A percentile compares a stretch with the other conserved stretches of the same genome.
Evolutionary conservation across 1,140 invertebrate species (phyloP).

Genomic region (Zaprionus tsacasi): DNA sequence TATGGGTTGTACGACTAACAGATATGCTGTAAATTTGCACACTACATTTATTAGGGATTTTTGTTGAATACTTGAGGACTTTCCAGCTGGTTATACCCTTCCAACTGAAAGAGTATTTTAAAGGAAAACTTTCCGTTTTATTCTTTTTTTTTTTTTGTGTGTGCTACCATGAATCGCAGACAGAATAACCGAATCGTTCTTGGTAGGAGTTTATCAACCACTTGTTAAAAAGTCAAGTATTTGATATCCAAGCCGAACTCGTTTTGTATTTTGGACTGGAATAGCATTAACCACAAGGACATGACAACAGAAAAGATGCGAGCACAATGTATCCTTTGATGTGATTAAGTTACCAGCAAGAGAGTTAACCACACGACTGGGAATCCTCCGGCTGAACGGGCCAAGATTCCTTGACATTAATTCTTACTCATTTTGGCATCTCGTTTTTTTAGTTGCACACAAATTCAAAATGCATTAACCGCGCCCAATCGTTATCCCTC

Average conservation of each 20-base stretch:
- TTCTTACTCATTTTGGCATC: not conserved
- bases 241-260: conserved; percentile 25
- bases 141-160: not conserved
- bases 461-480: conserved; percentile 58
- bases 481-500: conserved; percentile 50
- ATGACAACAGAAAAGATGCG: not conserved
- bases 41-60: not conserved
- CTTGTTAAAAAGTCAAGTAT: conserved; percentile 34
- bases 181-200: not conserved
- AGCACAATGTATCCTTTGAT: conserved; percentile 13
- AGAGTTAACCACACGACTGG: not conserved
- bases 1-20: not conserved
- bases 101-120: not conserved
- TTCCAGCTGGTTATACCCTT: not conserved
- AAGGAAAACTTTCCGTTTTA: not conserved
- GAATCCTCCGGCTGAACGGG: not conserved
- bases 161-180: not conserved
- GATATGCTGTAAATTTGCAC: not conserved
- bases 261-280: conserved; percentile 5
- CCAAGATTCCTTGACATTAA: not conserved
- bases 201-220: conserved; percentile 16
- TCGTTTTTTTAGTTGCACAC: conserved; percentile 45
- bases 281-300: conserved; percentile 25
- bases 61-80: not conserved
- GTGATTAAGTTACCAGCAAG: conserved; percentile 26